A percentile compares a stretch with the other conserved stretches of the same genome.
phyloP scores from a whole-genome alignment of 1,140 invertebrate species.

The Rhynchophorus ferrugineus region DNA sequence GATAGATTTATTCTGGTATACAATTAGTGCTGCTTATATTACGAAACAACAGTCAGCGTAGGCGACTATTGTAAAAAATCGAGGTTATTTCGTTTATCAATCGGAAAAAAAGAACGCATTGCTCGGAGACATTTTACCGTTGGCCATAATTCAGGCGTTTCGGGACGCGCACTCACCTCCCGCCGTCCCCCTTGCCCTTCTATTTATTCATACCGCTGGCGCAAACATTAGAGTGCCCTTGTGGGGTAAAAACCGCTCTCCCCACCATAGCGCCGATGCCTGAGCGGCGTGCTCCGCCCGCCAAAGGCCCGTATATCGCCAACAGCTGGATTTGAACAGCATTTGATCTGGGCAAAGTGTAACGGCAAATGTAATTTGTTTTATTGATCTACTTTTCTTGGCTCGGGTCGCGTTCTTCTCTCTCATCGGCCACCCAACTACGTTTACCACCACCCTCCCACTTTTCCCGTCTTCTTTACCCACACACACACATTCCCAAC shows the following conservation, averaged over 20 bases:
- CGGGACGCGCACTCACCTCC: no score
- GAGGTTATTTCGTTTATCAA: no score
- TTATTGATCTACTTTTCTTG: constrained; percentile 42
- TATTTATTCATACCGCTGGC: neutral
- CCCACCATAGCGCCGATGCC: neutral
- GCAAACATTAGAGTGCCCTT: neutral
- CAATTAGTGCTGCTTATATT: no score
- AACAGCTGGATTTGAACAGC: constrained; percentile 20
- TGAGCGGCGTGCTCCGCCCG: neutral
- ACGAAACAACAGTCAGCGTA: no score
- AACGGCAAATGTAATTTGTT: constrained; percentile 40
- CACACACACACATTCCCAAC: neutral
- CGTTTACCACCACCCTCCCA: neutral
- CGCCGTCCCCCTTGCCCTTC: neutral
- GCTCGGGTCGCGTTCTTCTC: constrained; percentile 28
- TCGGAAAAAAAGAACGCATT: no score
- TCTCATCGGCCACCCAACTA: constrained; percentile 6
- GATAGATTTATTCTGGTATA: no score
- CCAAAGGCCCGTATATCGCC: constrained; percentile 10
- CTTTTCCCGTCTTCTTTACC: neutral
- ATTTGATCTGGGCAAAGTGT: constrained; percentile 34
- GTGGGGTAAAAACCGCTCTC: neutral
- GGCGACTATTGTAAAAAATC: no score
- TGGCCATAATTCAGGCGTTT: no score
- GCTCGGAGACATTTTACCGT: no score